phyloP scores from a whole-genome alignment of 2,113 vertebrate genomes.

The Amphiprion percula region DNA sequence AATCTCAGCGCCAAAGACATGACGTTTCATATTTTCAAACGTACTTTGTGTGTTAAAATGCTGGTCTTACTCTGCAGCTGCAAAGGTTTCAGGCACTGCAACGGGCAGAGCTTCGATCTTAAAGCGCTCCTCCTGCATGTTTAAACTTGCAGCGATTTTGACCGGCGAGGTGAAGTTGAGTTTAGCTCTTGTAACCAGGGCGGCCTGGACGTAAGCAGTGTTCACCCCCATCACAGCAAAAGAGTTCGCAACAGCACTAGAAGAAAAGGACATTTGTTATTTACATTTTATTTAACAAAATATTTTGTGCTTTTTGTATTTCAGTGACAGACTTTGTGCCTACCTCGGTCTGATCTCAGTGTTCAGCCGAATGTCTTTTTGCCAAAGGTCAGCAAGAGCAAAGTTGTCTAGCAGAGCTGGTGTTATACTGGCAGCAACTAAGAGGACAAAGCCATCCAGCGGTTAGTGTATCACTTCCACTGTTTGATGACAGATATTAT shows the following conservation, averaged over 20 bases:
- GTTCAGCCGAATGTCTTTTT: slow-evolving; percentile 69
- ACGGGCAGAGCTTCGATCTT: slow-evolving; percentile 85
- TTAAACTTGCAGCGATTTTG: slow-evolving; percentile 81
- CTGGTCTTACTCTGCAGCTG: slow-evolving; percentile 77
- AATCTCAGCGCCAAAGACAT: not conserved
- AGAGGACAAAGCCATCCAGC: slow-evolving; percentile 1
- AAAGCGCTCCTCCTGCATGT: slow-evolving; percentile 81
- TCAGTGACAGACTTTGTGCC: not conserved
- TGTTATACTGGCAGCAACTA: slow-evolving; percentile 68
- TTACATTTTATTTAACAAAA: not conserved
- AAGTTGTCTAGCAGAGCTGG: slow-evolving; percentile 74
- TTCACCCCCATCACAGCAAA: slow-evolving; percentile 87
- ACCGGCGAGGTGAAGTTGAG: slow-evolving; percentile 68
- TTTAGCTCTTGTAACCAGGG: slow-evolving; percentile 79
- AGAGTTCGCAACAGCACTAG: slow-evolving; percentile 79
- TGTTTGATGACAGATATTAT: not conserved
- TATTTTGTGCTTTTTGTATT: not conserved
- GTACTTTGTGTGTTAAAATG: not conserved
- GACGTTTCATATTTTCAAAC: not conserved
- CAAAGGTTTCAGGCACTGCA: slow-evolving; percentile 78
- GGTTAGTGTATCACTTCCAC: not conserved
- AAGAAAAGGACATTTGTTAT: slow-evolving; percentile 37
- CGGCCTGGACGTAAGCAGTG: slow-evolving; percentile 84
- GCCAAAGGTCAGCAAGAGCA: slow-evolving; percentile 65
- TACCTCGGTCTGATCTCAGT: slow-evolving; percentile 82